Evolutionary conservation across 2,888 invertebrate genomes (phyloP).

Genomic region (Folsomia candida): DNA sequence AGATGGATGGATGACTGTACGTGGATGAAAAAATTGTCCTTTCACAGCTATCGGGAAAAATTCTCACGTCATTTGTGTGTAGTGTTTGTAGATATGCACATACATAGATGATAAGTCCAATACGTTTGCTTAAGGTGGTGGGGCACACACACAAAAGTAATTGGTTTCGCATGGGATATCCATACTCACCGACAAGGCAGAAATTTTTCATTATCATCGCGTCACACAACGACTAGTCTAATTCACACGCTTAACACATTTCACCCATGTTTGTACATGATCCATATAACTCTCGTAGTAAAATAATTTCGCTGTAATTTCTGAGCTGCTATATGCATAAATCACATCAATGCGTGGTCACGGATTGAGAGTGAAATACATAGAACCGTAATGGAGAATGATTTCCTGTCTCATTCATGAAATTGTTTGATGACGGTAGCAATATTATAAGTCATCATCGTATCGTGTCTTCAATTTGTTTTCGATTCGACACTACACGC

Average conservation of each 20-base stretch:
- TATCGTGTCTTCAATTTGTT: too few relatives aligned
- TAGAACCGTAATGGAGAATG: not conserved
- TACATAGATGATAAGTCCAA: not conserved
- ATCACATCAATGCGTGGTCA: too few relatives aligned
- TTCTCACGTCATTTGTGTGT: not conserved
- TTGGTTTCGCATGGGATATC: not conserved
- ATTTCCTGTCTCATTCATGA: not conserved
- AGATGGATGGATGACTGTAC: not conserved
- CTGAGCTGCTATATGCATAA: too few relatives aligned
- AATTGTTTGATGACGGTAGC: too few relatives aligned
- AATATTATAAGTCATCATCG: too few relatives aligned
- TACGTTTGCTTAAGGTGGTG: not conserved
- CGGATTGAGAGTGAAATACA: too few relatives aligned
- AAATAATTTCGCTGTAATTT: too few relatives aligned
- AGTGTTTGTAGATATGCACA: too few relatives aligned
- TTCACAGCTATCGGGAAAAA: not conserved
- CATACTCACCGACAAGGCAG: not conserved
- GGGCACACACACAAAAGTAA: not conserved
- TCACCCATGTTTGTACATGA: not conserved
- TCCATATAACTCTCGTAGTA: not conserved
- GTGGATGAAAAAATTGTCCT: not conserved
- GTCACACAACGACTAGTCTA: not conserved
- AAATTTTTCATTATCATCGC: not conserved
- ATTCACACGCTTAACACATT: slow-evolving; percentile 15
- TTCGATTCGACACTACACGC: too few relatives aligned